phyloP scores from a whole-genome alignment of 2,888 invertebrate genomes.

The Anaspis maculata region DNA sequence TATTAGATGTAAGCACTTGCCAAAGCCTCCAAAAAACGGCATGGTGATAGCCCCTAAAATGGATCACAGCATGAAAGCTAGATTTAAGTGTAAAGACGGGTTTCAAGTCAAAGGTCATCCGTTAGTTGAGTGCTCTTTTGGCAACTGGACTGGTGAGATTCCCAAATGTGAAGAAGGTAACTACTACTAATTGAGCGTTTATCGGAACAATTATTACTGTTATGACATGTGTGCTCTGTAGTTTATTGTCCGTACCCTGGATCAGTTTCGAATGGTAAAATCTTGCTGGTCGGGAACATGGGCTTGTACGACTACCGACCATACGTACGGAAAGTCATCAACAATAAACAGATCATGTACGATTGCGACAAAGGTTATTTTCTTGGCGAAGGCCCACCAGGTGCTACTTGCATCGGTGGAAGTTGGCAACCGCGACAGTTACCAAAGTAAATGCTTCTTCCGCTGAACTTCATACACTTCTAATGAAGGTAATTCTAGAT shows the following conservation, averaged over 20 bases:
- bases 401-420: conserved; percentile 91
- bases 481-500: conserved; percentile 42
- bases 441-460: conserved; percentile 54
- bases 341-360: conserved; percentile 93
- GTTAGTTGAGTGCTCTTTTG: conserved; percentile 83
- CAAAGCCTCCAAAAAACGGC: conserved; percentile 73
- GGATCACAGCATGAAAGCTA: conserved; percentile 93
- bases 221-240: too few relatives aligned
- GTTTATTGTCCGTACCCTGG: conserved; percentile 93
- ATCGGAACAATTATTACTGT: too few relatives aligned
- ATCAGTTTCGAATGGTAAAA: conserved; percentile 79
- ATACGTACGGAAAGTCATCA: conserved; percentile 82
- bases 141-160: conserved; percentile 86
- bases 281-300: conserved; percentile 89
- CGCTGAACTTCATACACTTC: conserved; percentile 1
- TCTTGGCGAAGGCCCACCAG: conserved; percentile 77
- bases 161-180: conserved; percentile 79
- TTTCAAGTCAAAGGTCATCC: conserved; percentile 65
- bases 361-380: conserved; percentile 91
- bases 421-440: conserved; percentile 85
- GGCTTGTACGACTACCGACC: conserved; percentile 91
- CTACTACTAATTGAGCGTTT: not conserved
- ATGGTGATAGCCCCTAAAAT: conserved; percentile 96
- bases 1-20: conserved; percentile 37
- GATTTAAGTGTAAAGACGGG: conserved; percentile 91